Evolutionary conservation across 2,113 vertebrate genomes (phyloP).

Genomic region (Catharus bicknelli): DNA sequence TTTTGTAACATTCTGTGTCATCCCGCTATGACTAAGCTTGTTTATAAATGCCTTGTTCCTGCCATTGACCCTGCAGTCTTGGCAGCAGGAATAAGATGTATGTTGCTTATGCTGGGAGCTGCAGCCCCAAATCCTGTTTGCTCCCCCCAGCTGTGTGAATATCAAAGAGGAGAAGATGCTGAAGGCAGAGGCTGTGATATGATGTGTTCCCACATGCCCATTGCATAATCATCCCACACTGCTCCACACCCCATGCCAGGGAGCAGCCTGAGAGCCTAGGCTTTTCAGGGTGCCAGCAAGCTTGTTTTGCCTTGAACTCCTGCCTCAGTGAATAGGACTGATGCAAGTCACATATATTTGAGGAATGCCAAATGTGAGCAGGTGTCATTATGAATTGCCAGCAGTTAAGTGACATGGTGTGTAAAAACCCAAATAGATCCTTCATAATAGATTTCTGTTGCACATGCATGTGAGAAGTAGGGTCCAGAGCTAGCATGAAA

Average conservation of each 20-base stretch:
- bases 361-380: not conserved
- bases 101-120: not conserved
- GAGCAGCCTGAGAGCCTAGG: not conserved
- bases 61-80: not conserved
- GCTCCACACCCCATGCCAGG: fast-evolving
- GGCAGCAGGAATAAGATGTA: not conserved
- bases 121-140: not conserved
- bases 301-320: not conserved
- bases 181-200: not conserved
- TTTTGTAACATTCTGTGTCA: not conserved
- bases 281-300: not conserved
- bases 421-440: not conserved
- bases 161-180: not conserved
- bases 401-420: not conserved
- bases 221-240: not conserved
- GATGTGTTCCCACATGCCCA: not conserved
- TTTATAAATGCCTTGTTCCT: not conserved
- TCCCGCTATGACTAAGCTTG: not conserved
- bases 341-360: not conserved
- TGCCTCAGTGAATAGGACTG: not conserved
- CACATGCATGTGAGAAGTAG: not conserved
- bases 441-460: not conserved
- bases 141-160: not conserved
- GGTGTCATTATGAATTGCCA: not conserved
- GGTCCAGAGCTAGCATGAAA: not conserved